A percentile compares a stretch with the other conserved stretches of the same genome.
Conservation (phyloP, 2,113 vertebrate species). For the Calidris pygmaea region DNA sequence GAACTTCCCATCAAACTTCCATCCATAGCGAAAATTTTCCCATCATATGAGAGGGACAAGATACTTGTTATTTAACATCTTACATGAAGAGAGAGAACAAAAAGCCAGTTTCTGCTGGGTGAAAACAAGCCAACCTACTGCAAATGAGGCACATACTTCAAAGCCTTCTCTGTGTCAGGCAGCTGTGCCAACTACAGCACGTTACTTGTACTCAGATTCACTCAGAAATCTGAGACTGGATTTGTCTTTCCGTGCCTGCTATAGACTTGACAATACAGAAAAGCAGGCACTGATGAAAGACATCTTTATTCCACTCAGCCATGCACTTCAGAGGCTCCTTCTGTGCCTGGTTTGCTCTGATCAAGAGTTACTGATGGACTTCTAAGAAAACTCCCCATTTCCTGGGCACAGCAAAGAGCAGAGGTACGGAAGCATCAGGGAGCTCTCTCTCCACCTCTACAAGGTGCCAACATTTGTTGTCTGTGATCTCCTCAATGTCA, state of each 20-base stretch:
- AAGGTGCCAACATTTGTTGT: neutral
- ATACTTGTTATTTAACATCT: neutral
- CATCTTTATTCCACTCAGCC: neutral
- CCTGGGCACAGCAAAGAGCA: neutral
- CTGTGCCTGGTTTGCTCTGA: neutral
- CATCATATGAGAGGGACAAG: neutral
- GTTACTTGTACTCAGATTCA: neutral
- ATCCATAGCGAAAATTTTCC: neutral
- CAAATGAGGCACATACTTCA: neutral
- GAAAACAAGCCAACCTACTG: neutral
- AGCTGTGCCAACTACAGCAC: neutral
- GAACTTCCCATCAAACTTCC: neutral
- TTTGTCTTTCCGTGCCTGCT: neutral
- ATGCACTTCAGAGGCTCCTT: neutral
- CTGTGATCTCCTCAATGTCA: neutral
- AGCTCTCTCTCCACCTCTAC: neutral
- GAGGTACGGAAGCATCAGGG: neutral
- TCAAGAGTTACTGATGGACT: neutral
- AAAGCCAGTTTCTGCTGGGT: neutral
- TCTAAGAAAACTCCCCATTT: neutral
- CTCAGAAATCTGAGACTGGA: neutral
- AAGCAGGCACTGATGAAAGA: neutral
- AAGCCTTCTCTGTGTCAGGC: neutral
- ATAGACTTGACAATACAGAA: neutral
- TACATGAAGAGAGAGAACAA: neutral